Evolutionary conservation across 2,797 vertebrate genomes (phyloP).

Genomic region (Gymnoscopelus braueri): DNA sequence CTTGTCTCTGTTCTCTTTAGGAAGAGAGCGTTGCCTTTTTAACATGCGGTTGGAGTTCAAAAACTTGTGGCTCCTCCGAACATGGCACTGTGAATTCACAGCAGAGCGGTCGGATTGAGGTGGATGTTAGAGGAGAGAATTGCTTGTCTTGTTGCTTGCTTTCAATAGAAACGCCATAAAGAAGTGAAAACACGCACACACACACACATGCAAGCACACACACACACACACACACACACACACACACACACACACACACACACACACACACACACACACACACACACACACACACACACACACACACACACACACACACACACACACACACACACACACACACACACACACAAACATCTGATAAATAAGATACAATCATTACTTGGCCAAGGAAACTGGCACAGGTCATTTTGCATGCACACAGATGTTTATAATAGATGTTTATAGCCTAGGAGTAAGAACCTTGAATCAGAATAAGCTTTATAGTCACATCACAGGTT

Average conservation of each 20-base stretch:
- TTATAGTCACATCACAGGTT: too few species aligned
- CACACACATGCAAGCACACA: too few species aligned
- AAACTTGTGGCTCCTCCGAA: slow-evolving; percentile 69
- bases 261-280: too few species aligned
- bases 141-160: slow-evolving; percentile 51
- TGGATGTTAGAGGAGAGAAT: slow-evolving; percentile 67
- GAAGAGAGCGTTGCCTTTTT: slow-evolving; percentile 71
- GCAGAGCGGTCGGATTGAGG: slow-evolving; percentile 51
- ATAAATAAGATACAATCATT: slow-evolving; percentile 72
- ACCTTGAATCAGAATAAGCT: too few species aligned
- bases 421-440: too few species aligned
- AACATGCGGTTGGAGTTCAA: slow-evolving; percentile 77
- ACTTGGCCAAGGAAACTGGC: slow-evolving; percentile 2
- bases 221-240: too few species aligned
- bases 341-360: slow-evolving; percentile 51
- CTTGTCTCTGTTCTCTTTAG: slow-evolving; percentile 70
- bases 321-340: background rate
- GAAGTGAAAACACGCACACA: slow-evolving; percentile 30
- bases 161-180: slow-evolving; percentile 60
- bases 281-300: too few species aligned
- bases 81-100: slow-evolving; percentile 61
- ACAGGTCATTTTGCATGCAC: too few species aligned
- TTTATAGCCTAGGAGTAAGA: too few species aligned
- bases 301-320: too few species aligned
- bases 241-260: too few species aligned